Conservation (phyloP, 92 coral and sea anemone species). For the Parazoanthus atlanticus region DNA sequence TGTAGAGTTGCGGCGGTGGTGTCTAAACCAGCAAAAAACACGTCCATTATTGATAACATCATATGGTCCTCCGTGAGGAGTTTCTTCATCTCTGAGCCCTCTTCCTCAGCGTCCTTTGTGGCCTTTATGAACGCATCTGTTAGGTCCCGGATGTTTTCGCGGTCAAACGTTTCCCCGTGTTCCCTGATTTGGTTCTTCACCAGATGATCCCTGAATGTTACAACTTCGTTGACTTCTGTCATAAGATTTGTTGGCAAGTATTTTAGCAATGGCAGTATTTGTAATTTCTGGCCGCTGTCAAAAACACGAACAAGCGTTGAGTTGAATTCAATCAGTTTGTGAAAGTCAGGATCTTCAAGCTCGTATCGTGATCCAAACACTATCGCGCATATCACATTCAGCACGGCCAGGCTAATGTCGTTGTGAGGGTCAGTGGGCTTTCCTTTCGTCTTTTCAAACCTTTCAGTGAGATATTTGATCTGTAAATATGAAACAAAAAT, state of each 20-base stretch:
- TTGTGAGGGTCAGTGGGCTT: constrained; percentile 21
- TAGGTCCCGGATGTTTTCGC: constrained; percentile 53
- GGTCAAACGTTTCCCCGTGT: constrained; percentile 49
- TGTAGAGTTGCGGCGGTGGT: constrained; percentile 68
- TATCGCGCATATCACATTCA: constrained; percentile 54
- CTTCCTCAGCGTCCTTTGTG: constrained; percentile 47
- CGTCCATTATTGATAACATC: constrained; percentile 60
- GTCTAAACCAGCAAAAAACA: constrained; percentile 67
- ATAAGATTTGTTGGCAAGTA: constrained; percentile 47
- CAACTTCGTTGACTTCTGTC: constrained; percentile 28
- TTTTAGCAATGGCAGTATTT: constrained; percentile 45
- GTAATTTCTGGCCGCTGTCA: constrained; percentile 33
- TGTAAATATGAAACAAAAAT: background rate
- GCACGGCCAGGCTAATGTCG: constrained; percentile 38
- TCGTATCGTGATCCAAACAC: constrained; percentile 56
- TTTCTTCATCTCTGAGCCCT: constrained; percentile 22
- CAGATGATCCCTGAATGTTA: constrained; percentile 34
- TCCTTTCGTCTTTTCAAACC: constrained; percentile 33
- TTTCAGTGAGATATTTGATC: background rate
- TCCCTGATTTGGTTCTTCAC: constrained; percentile 39
- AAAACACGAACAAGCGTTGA: constrained; percentile 22
- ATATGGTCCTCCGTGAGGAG: constrained; percentile 64
- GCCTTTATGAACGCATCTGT: constrained; percentile 70
- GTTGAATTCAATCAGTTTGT: constrained; percentile 25
- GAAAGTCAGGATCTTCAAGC: constrained; percentile 57